These are phyloP conservation scores for Sciurus niger DNA, from an alignment of 2,113 vertebrate species.

Conservation along the genomic window DNA sequence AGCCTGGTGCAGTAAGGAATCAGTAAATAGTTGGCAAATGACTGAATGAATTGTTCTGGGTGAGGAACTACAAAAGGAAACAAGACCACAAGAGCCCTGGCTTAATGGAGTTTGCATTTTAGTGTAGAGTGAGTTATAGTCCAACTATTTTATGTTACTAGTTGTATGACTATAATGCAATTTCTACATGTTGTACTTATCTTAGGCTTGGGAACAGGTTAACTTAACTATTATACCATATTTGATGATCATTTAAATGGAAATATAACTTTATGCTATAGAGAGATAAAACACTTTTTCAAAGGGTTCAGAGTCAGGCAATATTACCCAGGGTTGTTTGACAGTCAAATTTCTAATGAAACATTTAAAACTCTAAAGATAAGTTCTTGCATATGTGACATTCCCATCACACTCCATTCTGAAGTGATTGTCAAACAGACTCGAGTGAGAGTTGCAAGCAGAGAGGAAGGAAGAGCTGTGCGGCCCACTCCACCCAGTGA, in stretches of 20 bases:
- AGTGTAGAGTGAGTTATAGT: not conserved
- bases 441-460: slow-evolving; percentile 75
- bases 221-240: not conserved
- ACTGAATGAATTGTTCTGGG: not conserved
- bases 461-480: slow-evolving; percentile 72
- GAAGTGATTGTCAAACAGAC: slow-evolving; percentile 64
- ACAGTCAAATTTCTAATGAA: slow-evolving; percentile 13
- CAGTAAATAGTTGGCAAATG: not conserved
- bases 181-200: not conserved
- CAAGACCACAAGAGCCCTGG: not conserved
- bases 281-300: not conserved
- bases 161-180: not conserved
- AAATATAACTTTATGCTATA: not conserved
- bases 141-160: not conserved
- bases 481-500: slow-evolving; percentile 72
- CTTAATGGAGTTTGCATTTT: not conserved
- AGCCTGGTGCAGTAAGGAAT: not conserved
- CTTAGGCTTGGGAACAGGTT: not conserved
- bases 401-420: not conserved
- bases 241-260: not conserved
- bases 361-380: not conserved
- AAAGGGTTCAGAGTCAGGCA: not conserved
- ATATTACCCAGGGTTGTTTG: not conserved
- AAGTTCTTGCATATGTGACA: not conserved
- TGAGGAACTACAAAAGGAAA: not conserved